phyloP scores from a whole-genome alignment of 2,797 vertebrate species.

The Balearica regulorum region DNA sequence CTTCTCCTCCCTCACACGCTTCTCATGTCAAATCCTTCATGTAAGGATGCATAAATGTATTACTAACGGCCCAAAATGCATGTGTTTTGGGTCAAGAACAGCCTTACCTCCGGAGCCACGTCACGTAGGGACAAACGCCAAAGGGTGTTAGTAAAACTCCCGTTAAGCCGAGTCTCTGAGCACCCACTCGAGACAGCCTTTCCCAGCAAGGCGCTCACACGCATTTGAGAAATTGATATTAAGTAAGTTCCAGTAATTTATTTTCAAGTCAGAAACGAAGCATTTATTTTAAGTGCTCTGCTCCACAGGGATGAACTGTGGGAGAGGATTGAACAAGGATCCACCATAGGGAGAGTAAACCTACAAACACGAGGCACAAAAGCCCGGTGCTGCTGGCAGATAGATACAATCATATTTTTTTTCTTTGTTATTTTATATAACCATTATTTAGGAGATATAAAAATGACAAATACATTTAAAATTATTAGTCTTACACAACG shows the following conservation, averaged over 20 bases:
- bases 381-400: not conserved
- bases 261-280: not conserved
- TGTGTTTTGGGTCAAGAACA: not conserved
- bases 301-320: not conserved
- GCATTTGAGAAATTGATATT: accelerated
- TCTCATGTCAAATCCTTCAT: accelerated
- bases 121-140: accelerated
- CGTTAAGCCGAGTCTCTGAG: accelerated
- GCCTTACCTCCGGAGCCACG: not conserved
- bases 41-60: no score
- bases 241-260: not conserved
- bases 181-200: not conserved
- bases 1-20: accelerated
- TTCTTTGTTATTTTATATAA: not conserved
- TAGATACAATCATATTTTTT: not conserved
- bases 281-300: not conserved
- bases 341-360: not conserved
- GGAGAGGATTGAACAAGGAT: not conserved
- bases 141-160: accelerated
- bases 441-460: not conserved
- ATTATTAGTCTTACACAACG: not conserved
- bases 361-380: not conserved
- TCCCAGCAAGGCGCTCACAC: not conserved
- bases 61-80: no score
- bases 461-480: not conserved